Percentiles rank a stretch among this genome's conserved stretches.
These are phyloP conservation scores for Mamestra brassicae DNA, from an alignment of 2,888 invertebrate species.

Conservation along the genomic window DNA sequence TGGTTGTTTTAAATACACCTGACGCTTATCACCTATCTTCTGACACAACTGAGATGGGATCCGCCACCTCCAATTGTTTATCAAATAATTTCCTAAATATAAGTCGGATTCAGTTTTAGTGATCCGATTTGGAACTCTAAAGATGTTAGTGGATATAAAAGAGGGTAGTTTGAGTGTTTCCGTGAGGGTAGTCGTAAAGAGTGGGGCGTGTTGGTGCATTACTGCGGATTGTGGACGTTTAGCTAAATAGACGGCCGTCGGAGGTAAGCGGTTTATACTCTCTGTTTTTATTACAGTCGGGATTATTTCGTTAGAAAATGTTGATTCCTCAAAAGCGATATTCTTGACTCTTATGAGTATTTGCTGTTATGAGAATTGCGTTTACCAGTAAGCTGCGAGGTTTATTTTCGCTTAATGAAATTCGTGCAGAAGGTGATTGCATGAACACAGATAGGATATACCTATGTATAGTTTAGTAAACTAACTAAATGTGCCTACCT, in stretches of 20 bases:
- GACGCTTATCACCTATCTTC: too few species aligned
- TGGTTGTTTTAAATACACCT: too few species aligned
- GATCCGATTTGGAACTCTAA: constrained; percentile 51
- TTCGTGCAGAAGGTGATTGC: too few species aligned
- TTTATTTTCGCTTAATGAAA: too few species aligned
- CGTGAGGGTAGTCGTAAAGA: constrained; percentile 38
- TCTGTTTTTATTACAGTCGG: constrained; percentile 1
- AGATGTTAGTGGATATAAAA: constrained; percentile 45
- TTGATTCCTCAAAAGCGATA: too few species aligned
- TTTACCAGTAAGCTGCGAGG: too few species aligned
- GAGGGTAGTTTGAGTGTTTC: constrained; percentile 30
- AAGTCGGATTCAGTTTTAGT: constrained; percentile 37
- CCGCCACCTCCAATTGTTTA: constrained; percentile 30
- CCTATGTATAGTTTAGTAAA: too few species aligned
- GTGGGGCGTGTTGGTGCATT: constrained; percentile 41
- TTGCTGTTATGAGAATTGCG: too few species aligned
- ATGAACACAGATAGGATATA: too few species aligned
- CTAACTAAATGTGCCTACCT: too few species aligned
- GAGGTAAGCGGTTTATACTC: constrained; percentile 11
- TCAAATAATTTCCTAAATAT: constrained; percentile 43
- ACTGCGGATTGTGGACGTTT: constrained; percentile 45
- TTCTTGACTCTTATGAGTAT: too few species aligned
- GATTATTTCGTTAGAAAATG: neutral
- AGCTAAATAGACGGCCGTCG: constrained; percentile 44
- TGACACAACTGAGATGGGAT: neutral